Percentiles rank a stretch among this genome's conserved stretches.
Conservation (phyloP, 2,888 invertebrate genomes). For the Belgica antarctica region DNA sequence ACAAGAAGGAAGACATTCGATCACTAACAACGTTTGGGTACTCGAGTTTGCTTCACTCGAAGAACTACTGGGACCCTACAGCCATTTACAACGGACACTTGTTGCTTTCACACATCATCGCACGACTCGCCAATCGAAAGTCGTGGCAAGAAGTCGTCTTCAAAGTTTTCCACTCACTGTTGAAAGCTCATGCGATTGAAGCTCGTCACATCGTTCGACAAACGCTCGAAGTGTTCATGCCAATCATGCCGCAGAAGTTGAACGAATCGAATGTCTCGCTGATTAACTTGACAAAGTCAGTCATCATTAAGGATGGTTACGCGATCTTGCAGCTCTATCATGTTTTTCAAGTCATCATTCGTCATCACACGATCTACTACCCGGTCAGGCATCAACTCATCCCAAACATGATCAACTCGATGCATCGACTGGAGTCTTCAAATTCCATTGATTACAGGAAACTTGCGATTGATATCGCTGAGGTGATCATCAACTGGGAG, state of each 20-base stretch:
- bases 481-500: slow-evolving; percentile 98
- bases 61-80: slow-evolving; percentile 94
- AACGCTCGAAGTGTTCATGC: slow-evolving; percentile 93
- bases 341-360: slow-evolving; percentile 88
- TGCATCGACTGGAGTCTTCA: slow-evolving; percentile 88
- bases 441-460: slow-evolving; percentile 88
- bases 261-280: slow-evolving; percentile 95
- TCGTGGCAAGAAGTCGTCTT: slow-evolving; percentile 78
- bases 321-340: slow-evolving; percentile 94
- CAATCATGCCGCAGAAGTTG: slow-evolving; percentile 92
- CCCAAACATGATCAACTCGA: slow-evolving; percentile 92
- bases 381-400: slow-evolving; percentile 93
- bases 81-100: slow-evolving; percentile 96
- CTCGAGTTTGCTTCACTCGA: slow-evolving; percentile 88
- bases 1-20: slow-evolving; percentile 89
- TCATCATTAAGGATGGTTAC: slow-evolving; percentile 97
- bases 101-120: slow-evolving; percentile 92
- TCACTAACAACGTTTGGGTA: slow-evolving; percentile 98
- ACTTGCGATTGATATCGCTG: slow-evolving; percentile 91
- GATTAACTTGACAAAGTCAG: slow-evolving; percentile 98
- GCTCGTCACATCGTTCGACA: slow-evolving; percentile 90
- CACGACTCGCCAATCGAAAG: slow-evolving; percentile 94
- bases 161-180: slow-evolving; percentile 86
- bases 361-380: slow-evolving; percentile 95
- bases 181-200: slow-evolving; percentile 93